A percentile compares a stretch with the other conserved stretches of the same genome.
phyloP scores from a whole-genome alignment of 2,113 vertebrate species.

The Anarhynchus alexandrinus region DNA sequence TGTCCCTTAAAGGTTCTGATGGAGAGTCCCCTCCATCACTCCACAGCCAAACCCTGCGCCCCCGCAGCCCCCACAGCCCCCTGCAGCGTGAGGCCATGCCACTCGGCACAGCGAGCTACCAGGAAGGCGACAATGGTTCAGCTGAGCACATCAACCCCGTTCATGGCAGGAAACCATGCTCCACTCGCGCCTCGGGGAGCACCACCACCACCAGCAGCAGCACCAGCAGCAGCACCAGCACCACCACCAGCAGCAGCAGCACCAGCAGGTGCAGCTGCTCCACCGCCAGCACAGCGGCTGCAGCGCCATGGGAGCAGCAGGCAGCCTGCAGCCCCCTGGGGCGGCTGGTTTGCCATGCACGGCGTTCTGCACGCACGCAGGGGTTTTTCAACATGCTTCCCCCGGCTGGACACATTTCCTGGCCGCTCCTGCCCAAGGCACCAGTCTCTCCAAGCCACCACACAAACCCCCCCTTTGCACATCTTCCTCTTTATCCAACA shows the following conservation, averaged over 20 bases:
- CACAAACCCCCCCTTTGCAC: neutral
- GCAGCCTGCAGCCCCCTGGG: neutral
- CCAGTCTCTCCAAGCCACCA: neutral
- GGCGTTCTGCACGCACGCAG: neutral
- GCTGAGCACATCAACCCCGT: neutral
- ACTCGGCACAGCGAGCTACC: fast-evolving
- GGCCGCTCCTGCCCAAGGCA: neutral
- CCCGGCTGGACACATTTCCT: neutral
- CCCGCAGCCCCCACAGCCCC: neutral
- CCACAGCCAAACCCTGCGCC: neutral
- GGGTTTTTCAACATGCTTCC: neutral
- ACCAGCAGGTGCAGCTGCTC: neutral
- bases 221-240: neutral
- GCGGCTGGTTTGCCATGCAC: fast-evolving
- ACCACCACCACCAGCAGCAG: neutral
- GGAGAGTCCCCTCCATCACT: neutral
- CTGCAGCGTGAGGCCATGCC: fast-evolving
- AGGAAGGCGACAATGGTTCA: neutral
- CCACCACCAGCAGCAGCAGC: neutral
- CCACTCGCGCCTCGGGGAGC: fast-evolving
- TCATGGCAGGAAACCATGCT: neutral
- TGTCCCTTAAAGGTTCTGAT: neutral
- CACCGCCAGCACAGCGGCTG: fast-evolving
- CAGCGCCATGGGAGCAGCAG: neutral
- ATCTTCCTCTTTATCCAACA: neutral